Conservation (phyloP, 2,888 invertebrate species). For the Cactoblastis cactorum region DNA sequence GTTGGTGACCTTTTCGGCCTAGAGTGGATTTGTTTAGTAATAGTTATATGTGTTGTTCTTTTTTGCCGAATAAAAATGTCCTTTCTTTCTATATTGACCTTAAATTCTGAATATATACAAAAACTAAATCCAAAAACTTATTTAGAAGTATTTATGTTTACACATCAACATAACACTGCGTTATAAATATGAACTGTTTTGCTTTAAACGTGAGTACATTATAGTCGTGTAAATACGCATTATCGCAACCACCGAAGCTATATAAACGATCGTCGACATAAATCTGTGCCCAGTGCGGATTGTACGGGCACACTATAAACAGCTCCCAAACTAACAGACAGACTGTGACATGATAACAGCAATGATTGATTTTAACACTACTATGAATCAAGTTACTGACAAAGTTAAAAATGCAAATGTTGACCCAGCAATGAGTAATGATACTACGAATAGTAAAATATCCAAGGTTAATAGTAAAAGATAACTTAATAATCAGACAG, state of each 20-base stretch:
- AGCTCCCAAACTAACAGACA: conserved; percentile 22
- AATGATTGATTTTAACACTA: background rate
- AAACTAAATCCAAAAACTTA: background rate
- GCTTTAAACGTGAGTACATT: background rate
- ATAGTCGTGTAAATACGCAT: conserved; percentile 13
- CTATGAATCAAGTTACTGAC: background rate
- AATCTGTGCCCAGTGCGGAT: conserved; percentile 68
- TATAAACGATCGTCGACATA: conserved; percentile 39
- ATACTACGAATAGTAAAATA: background rate
- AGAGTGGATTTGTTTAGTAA: too few species aligned
- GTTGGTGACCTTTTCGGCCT: too few species aligned
- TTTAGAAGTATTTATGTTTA: background rate
- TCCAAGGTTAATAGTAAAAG: background rate
- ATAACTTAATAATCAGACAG: conserved; percentile 1
- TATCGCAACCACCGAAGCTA: conserved; percentile 44
- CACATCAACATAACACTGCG: conserved; percentile 6
- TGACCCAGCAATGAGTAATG: background rate
- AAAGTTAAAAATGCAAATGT: background rate
- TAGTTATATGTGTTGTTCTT: too few species aligned
- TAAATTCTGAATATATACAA: background rate
- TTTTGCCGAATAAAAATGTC: too few species aligned
- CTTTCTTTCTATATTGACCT: too few species aligned
- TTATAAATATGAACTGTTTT: background rate
- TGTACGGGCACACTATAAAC: conserved; percentile 65
- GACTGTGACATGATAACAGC: conserved; percentile 4